phyloP scores from a whole-genome alignment of 2,797 vertebrate species.

The Peromyscus aztecus region DNA sequence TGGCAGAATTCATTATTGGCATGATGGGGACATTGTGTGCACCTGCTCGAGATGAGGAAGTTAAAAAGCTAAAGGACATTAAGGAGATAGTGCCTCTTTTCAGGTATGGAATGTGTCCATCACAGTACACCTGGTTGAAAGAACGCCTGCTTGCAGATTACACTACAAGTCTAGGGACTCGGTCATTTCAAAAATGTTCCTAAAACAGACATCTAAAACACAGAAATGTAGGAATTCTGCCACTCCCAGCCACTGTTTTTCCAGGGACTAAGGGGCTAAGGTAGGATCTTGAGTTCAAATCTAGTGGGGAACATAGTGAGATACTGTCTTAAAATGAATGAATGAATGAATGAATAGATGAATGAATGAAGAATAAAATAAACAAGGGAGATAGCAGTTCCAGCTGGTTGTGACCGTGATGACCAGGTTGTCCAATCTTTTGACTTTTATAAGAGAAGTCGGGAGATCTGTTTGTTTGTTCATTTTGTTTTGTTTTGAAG shows the following conservation, averaged over 20 bases:
- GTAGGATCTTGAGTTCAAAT: not conserved
- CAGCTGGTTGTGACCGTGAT: not conserved
- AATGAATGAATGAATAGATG: not conserved
- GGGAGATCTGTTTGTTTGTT: not conserved
- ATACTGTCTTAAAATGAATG: not conserved
- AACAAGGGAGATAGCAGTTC: not conserved
- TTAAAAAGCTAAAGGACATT: conserved; percentile 93
- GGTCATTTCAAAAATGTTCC: not conserved
- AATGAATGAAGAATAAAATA: not conserved
- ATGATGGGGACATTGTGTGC: conserved; percentile 97
- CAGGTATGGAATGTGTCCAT: conserved; percentile 88
- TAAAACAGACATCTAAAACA: not conserved
- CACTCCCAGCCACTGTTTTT: not conserved
- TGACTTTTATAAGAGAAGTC: not conserved
- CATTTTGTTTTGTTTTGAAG: not conserved
- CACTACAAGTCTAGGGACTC: conserved; percentile 11
- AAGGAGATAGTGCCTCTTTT: conserved; percentile 94
- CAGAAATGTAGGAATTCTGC: not conserved
- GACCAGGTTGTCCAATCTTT: not conserved
- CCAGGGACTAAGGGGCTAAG: not conserved
- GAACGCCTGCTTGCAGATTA: conserved; percentile 23
- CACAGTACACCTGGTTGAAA: not conserved
- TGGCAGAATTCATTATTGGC: conserved; percentile 94
- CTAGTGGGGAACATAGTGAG: not conserved
- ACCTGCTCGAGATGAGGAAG: conserved; percentile 94